Evolutionary conservation across 2,113 vertebrate species (phyloP).

Genomic region (Panthera leo): DNA sequence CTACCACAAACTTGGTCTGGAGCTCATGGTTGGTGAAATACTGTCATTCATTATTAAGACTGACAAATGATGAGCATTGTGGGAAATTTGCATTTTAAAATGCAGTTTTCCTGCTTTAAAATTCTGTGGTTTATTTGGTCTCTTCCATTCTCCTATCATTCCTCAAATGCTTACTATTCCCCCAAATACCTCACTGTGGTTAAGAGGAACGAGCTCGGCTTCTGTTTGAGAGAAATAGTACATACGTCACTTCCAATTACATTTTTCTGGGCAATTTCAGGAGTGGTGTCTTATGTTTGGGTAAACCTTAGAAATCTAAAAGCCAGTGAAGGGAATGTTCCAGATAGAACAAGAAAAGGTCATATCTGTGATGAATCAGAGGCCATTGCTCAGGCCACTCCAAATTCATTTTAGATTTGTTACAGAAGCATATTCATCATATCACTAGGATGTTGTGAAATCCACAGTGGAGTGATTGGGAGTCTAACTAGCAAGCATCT

Average conservation of each 20-base stretch:
- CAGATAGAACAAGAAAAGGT: background rate
- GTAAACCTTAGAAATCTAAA: constrained; percentile 32
- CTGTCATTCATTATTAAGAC: constrained; percentile 49
- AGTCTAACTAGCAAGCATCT: background rate
- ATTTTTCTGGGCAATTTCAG: constrained; percentile 44
- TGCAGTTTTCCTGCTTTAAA: constrained; percentile 8
- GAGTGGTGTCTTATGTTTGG: background rate
- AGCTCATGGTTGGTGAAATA: constrained; percentile 55
- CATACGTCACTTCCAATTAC: constrained; percentile 42
- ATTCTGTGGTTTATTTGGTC: constrained; percentile 20
- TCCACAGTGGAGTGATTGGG: background rate
- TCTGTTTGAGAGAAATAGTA: background rate
- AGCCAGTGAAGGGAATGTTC: background rate
- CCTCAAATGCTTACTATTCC: background rate
- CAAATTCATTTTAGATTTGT: background rate
- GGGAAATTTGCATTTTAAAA: constrained; percentile 58
- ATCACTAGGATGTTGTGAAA: background rate
- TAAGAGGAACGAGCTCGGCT: constrained; percentile 31
- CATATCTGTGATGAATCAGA: background rate
- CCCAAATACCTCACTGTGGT: background rate
- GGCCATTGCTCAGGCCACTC: background rate
- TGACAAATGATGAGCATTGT: background rate
- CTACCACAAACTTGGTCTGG: constrained; percentile 36
- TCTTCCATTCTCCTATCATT: constrained; percentile 8
- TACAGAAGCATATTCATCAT: background rate